These are phyloP conservation scores for Anas platyrhynchos DNA, from an alignment of 2,113 vertebrate genomes.

Conservation along the genomic window DNA sequence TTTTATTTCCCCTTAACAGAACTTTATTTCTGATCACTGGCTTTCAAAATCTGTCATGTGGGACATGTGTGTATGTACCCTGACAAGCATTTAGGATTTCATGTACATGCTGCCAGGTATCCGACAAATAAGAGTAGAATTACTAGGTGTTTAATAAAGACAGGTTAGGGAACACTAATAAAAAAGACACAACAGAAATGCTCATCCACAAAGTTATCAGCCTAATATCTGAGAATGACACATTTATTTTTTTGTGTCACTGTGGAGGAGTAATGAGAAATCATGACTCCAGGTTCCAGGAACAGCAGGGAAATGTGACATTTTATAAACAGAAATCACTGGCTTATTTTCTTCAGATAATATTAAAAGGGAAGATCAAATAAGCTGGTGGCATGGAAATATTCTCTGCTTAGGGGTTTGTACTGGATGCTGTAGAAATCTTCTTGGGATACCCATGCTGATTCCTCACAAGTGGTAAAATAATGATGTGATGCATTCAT, in stretches of 20 bases:
- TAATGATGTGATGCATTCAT: background rate
- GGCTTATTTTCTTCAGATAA: background rate
- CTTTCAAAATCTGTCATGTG: background rate
- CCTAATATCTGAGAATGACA: background rate
- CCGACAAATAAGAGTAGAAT: background rate
- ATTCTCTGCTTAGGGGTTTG: background rate
- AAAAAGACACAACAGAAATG: background rate
- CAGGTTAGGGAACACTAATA: background rate
- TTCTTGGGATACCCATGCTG: background rate
- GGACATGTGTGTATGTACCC: background rate
- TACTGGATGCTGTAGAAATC: background rate
- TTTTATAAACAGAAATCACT: background rate
- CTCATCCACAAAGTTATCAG: accelerated
- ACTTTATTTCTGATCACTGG: background rate
- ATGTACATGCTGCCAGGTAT: background rate
- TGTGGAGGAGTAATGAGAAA: background rate
- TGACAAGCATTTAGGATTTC: background rate
- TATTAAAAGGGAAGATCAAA: background rate
- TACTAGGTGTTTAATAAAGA: background rate
- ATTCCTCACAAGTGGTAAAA: background rate
- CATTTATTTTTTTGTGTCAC: background rate
- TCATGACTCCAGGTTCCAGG: accelerated
- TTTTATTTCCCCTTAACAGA: background rate
- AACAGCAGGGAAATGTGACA: background rate
- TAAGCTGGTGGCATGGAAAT: background rate